These are phyloP conservation scores for Paramisgurnus dabryanus DNA, from an alignment of 2,113 vertebrate species.

Conservation along the genomic window DNA sequence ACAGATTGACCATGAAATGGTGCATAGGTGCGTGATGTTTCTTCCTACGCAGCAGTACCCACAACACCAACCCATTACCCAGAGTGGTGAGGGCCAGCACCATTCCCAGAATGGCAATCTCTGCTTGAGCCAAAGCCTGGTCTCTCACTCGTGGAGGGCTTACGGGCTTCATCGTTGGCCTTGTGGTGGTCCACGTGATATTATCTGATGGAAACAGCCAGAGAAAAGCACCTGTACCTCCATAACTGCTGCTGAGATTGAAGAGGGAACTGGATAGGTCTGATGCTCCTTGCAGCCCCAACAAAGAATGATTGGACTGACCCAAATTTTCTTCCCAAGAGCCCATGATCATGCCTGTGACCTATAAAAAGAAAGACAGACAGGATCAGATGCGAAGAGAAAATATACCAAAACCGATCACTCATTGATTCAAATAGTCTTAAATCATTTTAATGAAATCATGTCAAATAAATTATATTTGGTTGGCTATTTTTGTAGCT, in stretches of 20 bases:
- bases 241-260: constrained; percentile 55
- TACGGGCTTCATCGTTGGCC: constrained; percentile 31
- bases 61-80: constrained; percentile 81
- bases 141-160: constrained; percentile 66
- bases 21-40: constrained; percentile 80
- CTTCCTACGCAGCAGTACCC: constrained; percentile 71
- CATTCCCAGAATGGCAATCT: constrained; percentile 77
- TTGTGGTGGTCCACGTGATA: constrained; percentile 31
- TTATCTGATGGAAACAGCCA: constrained; percentile 50
- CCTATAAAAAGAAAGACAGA: constrained; percentile 45
- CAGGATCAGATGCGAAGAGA: not conserved
- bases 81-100: constrained; percentile 77
- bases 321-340: constrained; percentile 48
- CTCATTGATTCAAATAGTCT: not conserved
- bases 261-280: constrained; percentile 46
- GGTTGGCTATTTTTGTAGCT: constrained; percentile 23
- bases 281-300: constrained; percentile 11
- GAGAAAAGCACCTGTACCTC: constrained; percentile 42
- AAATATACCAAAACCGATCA: not conserved
- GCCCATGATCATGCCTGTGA: constrained; percentile 41
- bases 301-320: constrained; percentile 35
- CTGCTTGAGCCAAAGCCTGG: constrained; percentile 73
- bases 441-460: constrained; percentile 21
- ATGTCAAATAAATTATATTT: constrained; percentile 10
- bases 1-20: constrained; percentile 84